Evolutionary conservation across 2,888 invertebrate species (phyloP).

Genomic region (Maniola hyperantus): DNA sequence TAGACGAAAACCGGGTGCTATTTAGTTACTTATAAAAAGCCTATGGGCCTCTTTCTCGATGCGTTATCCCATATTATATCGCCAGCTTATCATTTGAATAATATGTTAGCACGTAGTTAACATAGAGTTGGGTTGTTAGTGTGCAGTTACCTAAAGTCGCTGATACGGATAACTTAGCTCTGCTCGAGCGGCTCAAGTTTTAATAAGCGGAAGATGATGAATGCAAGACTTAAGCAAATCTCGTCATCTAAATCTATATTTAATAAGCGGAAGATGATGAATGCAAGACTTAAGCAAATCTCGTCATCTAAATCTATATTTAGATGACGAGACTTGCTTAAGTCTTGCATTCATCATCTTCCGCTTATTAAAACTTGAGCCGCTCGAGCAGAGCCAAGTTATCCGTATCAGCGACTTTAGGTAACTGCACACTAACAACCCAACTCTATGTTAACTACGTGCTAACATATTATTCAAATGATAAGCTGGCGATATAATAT

Average conservation of each 20-base stretch:
- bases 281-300: not conserved
- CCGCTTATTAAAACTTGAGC: slow-evolving; percentile 7
- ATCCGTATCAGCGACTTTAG: not conserved
- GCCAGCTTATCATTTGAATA: not conserved
- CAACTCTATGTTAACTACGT: slow-evolving; percentile 5
- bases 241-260: too few relatives aligned
- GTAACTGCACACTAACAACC: not conserved
- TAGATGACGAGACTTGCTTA: not conserved
- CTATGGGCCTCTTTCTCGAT: not conserved
- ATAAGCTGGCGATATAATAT: not conserved
- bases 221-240: not conserved
- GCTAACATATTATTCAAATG: not conserved
- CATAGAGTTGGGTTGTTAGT: not conserved
- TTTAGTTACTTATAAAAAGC: not conserved
- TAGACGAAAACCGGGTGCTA: too few relatives aligned
- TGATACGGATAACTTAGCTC: not conserved
- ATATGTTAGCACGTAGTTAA: not conserved
- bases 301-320: too few relatives aligned
- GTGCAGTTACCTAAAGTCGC: not conserved
- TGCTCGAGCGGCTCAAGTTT: slow-evolving; percentile 1
- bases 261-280: slow-evolving; percentile 1
- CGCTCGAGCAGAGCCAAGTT: not conserved
- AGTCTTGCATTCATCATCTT: not conserved
- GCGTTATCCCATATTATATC: not conserved
- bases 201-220: slow-evolving; percentile 1